Evolutionary conservation across 2,888 invertebrate genomes (phyloP).

Genomic region (Disparrhopalites patrizii): DNA sequence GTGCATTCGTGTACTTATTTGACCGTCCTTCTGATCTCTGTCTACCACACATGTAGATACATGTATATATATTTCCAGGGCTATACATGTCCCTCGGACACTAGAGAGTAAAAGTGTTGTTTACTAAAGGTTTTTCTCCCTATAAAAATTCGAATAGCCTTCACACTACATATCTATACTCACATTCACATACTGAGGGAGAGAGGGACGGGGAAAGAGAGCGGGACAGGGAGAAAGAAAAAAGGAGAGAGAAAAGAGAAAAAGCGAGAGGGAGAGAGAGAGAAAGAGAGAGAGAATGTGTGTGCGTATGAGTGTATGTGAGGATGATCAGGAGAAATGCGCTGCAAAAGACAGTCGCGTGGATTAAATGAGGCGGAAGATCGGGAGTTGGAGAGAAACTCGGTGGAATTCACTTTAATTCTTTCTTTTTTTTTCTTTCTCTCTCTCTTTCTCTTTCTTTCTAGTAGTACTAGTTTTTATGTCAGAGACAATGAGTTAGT

Average conservation of each 20-base stretch:
- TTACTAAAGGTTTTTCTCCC: constrained; percentile 11
- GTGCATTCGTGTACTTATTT: constrained; percentile 8
- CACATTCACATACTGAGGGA: too few relatives aligned
- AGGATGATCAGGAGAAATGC: constrained; percentile 29
- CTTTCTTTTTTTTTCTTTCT: constrained; percentile 10
- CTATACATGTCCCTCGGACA: too few relatives aligned
- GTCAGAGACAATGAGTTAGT: constrained; percentile 21
- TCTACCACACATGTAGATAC: background rate
- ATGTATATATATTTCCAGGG: too few relatives aligned
- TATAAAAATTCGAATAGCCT: constrained; percentile 17
- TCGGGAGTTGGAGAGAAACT: constrained; percentile 25
- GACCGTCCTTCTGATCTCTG: constrained; percentile 12
- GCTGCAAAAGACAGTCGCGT: constrained; percentile 29
- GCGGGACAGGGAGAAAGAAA: too few relatives aligned
- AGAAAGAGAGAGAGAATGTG: too few relatives aligned
- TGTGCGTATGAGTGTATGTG: constrained; percentile 2
- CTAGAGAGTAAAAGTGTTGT: constrained; percentile 6
- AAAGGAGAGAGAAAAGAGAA: too few relatives aligned
- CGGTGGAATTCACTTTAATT: constrained; percentile 27
- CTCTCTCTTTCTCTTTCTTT: constrained; percentile 2
- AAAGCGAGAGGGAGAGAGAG: too few relatives aligned
- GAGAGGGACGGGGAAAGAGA: too few relatives aligned
- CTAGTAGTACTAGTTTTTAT: constrained; percentile 16
- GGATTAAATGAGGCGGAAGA: constrained; percentile 32
- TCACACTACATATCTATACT: too few relatives aligned